Base-by-base conservation (phyloP, 2,113 vertebrate species). In the Alligator sinensis region DNA sequence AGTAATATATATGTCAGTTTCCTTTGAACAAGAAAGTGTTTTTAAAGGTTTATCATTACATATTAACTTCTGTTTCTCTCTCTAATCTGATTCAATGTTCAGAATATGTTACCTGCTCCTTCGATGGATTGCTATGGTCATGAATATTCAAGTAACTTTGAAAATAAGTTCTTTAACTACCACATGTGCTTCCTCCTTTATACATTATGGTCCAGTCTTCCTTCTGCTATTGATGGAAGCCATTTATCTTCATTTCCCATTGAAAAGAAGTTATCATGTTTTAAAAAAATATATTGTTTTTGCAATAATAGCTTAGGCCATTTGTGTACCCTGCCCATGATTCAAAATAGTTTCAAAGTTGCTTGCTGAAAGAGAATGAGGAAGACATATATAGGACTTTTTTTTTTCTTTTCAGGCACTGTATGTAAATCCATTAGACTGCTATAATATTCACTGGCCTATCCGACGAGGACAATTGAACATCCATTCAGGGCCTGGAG, bases 381-480 rank as follows among this genome's bases (percentile, higher is more conserved):
- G 38, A 74, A 58, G 91, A 4, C 68, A 21, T 77, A 11, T 28
- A 30, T 13, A 84, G 77, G 79, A 72, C n/a, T 59, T 84, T 8
- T 21, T 95, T 15, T 87, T 34, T 91, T 87, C 0, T 70, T 91
- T 95, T 80, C 88, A 99, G 99, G 99, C 99, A 14, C 95, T 99
- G 58, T 97, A 99, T 87, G 98, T 99, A 83, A 99, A 99, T 95
- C 98, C 99, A 11, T 61, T 99, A 38, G 99, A 99, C 95, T 98
- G 98, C 94, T 99, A 99, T 2, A 98, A 98, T 83, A 96, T 99
- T 87, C 99, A 99, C 60, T 99, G 99, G 99, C 99, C 99, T 12
- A 93, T 99, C 55, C 97, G 99, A 94, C 97, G 99, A 97, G 99
- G 99, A 18, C 99, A 99, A 96, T 84, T 99, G 92, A 99, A 99